These are phyloP conservation scores for Argyrosomus japonicus DNA, from an alignment of 2,113 vertebrate genomes.

Conservation along the genomic window DNA sequence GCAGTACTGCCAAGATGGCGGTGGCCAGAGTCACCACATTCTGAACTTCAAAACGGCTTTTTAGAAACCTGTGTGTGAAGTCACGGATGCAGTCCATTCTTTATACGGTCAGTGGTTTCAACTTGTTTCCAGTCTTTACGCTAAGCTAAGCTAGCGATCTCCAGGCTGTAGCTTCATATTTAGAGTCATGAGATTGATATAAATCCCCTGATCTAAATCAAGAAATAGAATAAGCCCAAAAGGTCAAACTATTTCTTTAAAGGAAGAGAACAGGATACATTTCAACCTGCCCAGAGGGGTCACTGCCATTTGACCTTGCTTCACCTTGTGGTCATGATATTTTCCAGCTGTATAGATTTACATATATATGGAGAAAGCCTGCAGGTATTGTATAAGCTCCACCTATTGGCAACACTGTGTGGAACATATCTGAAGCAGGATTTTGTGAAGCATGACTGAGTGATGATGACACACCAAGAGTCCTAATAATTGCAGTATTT, in stretches of 20 bases:
- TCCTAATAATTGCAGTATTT: conserved; percentile 50
- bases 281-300: too few relatives aligned
- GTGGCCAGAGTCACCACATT: too few relatives aligned
- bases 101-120: too few relatives aligned
- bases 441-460: conserved; percentile 23
- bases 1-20: too few relatives aligned
- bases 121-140: too few relatives aligned
- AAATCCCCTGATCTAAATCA: not conserved
- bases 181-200: not conserved
- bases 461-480: conserved; percentile 17
- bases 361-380: conserved; percentile 8
- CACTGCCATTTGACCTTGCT: too few relatives aligned
- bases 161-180: not conserved
- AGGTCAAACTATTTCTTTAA: not conserved
- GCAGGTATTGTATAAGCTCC: not conserved
- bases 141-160: not conserved
- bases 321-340: not conserved
- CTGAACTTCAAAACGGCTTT: too few relatives aligned
- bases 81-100: too few relatives aligned
- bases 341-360: conserved; percentile 21
- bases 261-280: not conserved
- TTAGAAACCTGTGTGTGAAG: too few relatives aligned
- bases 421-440: conserved; percentile 9
- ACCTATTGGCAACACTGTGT: not conserved
- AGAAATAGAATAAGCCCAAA: too few relatives aligned